These are phyloP conservation scores for Emydocephalus ijimae DNA, from an alignment of 2,113 vertebrate species.

Conservation along the genomic window DNA sequence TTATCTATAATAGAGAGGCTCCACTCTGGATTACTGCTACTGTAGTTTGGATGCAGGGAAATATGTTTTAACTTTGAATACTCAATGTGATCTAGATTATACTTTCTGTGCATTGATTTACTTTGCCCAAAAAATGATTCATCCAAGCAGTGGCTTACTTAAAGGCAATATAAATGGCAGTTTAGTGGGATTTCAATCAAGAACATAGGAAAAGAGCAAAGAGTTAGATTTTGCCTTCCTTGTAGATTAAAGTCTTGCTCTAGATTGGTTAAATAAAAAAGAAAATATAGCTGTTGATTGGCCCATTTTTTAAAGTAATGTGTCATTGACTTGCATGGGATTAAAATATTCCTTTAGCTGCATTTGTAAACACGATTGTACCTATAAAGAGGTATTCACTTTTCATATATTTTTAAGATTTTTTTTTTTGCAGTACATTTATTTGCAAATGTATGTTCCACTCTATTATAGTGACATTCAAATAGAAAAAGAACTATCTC, in stretches of 20 bases:
- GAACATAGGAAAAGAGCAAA: not conserved
- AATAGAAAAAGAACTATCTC: not conserved
- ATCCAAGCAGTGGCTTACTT: not conserved
- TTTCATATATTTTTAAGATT: not conserved
- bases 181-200: not conserved
- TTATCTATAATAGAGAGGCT: not conserved
- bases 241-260: not conserved
- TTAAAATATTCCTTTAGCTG: not conserved
- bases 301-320: not conserved
- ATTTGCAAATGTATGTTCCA: not conserved
- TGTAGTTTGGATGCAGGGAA: not conserved
- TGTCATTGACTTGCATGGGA: not conserved
- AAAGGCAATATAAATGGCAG: not conserved
- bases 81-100: not conserved
- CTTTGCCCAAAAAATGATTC: not conserved
- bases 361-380: not conserved
- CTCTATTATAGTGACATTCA: not conserved
- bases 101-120: not conserved
- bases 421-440: not conserved
- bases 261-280: not conserved
- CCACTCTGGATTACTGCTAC: not conserved
- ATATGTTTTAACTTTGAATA: not conserved
- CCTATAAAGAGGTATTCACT: not conserved
- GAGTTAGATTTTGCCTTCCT: not conserved
- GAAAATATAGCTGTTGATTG: not conserved